Evolutionary conservation across 1,140 invertebrate genomes (phyloP).

Genomic region (Macrosteles quadrilineatus): DNA sequence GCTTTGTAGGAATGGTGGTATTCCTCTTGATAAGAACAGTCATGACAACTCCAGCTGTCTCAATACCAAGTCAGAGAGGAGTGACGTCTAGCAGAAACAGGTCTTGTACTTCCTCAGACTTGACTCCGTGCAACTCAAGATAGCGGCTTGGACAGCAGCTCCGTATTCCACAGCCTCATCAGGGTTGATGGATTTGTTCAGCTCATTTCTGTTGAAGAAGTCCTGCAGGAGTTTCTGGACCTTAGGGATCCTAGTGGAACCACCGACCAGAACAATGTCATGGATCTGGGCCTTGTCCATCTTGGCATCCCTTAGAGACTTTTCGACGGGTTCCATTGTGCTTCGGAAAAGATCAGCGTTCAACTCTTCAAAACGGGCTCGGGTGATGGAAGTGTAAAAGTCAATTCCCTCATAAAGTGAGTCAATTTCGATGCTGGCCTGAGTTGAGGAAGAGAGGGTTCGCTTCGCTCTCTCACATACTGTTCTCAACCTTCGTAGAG

Average conservation of each 20-base stretch:
- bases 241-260: slow-evolving; percentile 97
- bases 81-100: slow-evolving; percentile 91
- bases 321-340: slow-evolving; percentile 94
- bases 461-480: slow-evolving; percentile 95
- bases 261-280: slow-evolving; percentile 96
- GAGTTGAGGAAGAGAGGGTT: slow-evolving; percentile 90
- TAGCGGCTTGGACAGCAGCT: slow-evolving; percentile 88
- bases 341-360: slow-evolving; percentile 89
- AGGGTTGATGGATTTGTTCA: slow-evolving; percentile 95
- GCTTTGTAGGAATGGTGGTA: slow-evolving; percentile 94
- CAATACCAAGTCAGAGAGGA: slow-evolving; percentile 93
- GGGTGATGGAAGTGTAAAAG: slow-evolving; percentile 93
- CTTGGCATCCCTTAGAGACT: slow-evolving; percentile 90
- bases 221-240: slow-evolving; percentile 93
- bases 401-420: slow-evolving; percentile 94
- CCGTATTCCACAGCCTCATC: slow-evolving; percentile 92
- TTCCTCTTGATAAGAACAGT: slow-evolving; percentile 93
- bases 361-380: slow-evolving; percentile 92
- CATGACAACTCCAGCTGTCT: slow-evolving; percentile 97
- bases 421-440: slow-evolving; percentile 93
- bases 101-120: slow-evolving; percentile 89
- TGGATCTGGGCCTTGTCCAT: slow-evolving; percentile 92
- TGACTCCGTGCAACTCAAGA: slow-evolving; percentile 93
- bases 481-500: slow-evolving; percentile 86
- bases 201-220: slow-evolving; percentile 96